Percentiles rank a stretch among this genome's conserved stretches.
Conservation (phyloP, 2,888 invertebrate species). For the Trachelus troglodyta region DNA sequence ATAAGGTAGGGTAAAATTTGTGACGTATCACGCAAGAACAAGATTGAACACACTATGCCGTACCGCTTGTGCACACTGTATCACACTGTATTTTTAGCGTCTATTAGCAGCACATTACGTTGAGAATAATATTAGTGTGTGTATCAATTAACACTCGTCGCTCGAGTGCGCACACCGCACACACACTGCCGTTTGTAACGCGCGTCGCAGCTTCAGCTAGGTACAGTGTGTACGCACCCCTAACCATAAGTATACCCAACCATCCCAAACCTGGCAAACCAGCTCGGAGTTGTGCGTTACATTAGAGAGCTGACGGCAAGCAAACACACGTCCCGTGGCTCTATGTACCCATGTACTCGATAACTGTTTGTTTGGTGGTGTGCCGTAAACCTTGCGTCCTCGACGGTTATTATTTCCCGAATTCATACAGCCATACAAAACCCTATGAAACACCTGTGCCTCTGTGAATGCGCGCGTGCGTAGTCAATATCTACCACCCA, state of each 20-base stretch:
- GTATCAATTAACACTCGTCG: slow-evolving; percentile 19
- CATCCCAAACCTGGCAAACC: not conserved
- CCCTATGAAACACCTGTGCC: slow-evolving; percentile 29
- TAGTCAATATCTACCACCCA: not conserved
- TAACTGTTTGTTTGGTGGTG: slow-evolving; percentile 11
- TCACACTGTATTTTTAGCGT: slow-evolving; percentile 8
- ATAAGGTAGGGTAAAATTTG: not conserved
- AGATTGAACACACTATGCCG: not conserved
- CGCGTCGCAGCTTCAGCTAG: not conserved
- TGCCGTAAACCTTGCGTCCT: slow-evolving; percentile 34
- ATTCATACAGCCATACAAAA: slow-evolving; percentile 27
- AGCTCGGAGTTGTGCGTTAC: slow-evolving; percentile 11
- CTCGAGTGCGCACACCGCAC: slow-evolving; percentile 8
- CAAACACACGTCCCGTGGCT: slow-evolving; percentile 25
- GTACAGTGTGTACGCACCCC: slow-evolving; percentile 4
- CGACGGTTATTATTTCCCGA: slow-evolving; percentile 43
- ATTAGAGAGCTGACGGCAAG: slow-evolving; percentile 25
- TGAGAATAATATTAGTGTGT: slow-evolving; percentile 19
- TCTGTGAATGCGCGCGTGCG: not conserved
- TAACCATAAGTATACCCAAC: slow-evolving; percentile 4
- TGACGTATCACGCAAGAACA: not conserved
- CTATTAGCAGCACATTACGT: slow-evolving; percentile 15
- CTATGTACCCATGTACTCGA: not conserved
- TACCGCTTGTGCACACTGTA: not conserved
- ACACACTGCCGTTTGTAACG: not conserved